These are phyloP conservation scores for Lacerta viridis DNA, from an alignment of 2,797 vertebrate genomes.

Conservation along the genomic window DNA sequence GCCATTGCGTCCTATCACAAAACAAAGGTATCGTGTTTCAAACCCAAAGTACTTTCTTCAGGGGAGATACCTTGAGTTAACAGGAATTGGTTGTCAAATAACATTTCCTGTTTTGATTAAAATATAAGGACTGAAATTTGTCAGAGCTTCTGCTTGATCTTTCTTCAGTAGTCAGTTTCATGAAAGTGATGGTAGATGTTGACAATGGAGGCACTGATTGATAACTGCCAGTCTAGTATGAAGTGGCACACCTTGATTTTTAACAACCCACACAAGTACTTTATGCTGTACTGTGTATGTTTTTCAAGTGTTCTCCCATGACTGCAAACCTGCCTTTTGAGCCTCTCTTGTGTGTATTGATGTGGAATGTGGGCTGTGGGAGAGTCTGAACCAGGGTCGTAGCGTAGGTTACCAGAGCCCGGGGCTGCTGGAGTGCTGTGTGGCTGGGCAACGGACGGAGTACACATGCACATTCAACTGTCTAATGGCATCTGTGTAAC, in stretches of 20 bases:
- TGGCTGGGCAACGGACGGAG: too few species aligned
- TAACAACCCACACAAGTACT: background rate
- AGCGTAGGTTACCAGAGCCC: too few species aligned
- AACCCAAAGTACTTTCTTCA: background rate
- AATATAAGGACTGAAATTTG: too few species aligned
- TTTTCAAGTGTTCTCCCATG: background rate
- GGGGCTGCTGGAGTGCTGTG: accelerated
- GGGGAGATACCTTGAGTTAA: background rate
- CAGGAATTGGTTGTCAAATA: background rate
- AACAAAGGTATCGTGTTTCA: too few species aligned
- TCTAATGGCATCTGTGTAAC: too few species aligned
- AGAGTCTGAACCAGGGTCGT: background rate
- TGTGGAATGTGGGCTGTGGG: background rate
- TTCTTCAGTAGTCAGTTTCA: background rate
- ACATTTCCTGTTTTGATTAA: too few species aligned
- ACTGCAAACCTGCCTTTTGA: background rate
- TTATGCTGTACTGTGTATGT: background rate
- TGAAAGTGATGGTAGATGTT: background rate
- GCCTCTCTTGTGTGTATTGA: background rate
- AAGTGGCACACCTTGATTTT: background rate
- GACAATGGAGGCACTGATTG: background rate
- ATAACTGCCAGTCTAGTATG: background rate
- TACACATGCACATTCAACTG: too few species aligned
- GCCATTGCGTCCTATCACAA: too few species aligned
- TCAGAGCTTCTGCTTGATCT: background rate